Base-by-base conservation (phyloP, 2,888 invertebrate species). In the Amphipyra tragopoginis region DNA sequence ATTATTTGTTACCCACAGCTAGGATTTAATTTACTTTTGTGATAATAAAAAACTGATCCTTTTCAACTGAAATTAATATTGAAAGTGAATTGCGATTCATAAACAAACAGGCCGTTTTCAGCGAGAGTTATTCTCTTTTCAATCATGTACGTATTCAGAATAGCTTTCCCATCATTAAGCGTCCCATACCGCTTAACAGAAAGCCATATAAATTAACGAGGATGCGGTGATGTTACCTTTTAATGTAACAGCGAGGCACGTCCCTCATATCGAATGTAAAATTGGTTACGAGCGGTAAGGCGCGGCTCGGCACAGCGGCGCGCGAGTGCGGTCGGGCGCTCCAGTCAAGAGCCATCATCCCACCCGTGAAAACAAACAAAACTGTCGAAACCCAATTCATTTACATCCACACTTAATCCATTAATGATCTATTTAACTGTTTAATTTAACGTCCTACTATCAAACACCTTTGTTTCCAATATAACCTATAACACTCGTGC, bases 341-440 rank as follows among this genome's bases (percentile, higher is more conserved):
- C 69, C 76, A 78, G 74, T 76, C 75, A 72, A 82, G 82, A 51
- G 73, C 75, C 74, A 80, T 77, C 77, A 64, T 63, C 54, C 73
- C 69, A 65, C 57, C 62, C 72, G 75, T 80, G 77, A 75, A 81
- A 83, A 85, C 83, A 86, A 87, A 86, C 84, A 84, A 72, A 75
- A 82, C 79, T 80, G 79, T 79, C 77, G 79, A 81, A 83, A 84
- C 78, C 81, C 84, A 84, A 85, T 86, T 86, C 84, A 88, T 88
- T 88, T 84, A 83, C 84, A 84, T 82, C 78, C 79, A 72, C 82
- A 80, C 82, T 84, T 80, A 77, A 82, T 82, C 75, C 81, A 75
- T 79, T 84, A 83, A 83, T 80, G 77, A 85, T 79, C 79, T 79
- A 78, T 83, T 81, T 80, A 78, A 82, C 74, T 68, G 73, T 70